phyloP scores from a whole-genome alignment of 2,797 vertebrate genomes.

The Lophotriccus pileatus region DNA sequence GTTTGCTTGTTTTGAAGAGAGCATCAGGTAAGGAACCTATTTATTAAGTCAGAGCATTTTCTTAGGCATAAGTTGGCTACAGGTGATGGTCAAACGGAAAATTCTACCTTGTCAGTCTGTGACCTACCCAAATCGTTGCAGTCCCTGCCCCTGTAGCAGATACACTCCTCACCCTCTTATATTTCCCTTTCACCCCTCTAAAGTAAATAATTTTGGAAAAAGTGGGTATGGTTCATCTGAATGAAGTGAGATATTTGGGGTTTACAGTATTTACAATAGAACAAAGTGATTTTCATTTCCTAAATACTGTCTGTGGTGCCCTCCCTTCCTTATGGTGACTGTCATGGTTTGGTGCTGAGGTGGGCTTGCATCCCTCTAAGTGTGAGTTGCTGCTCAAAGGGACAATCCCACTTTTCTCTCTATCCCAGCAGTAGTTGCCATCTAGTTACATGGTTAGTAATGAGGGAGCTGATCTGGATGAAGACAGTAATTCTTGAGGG shows the following conservation, averaged over 20 bases:
- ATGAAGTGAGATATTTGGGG: neutral
- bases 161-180: accelerated
- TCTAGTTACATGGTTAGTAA: neutral
- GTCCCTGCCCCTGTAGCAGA: neutral
- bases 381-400: neutral
- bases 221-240: neutral
- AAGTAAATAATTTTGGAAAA: neutral
- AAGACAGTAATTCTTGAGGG: accelerated
- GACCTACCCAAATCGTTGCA: neutral
- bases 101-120: neutral
- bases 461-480: neutral
- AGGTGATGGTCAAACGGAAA: neutral
- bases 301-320: neutral
- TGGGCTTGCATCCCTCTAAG: neutral
- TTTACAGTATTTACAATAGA: neutral
- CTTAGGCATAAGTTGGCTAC: neutral
- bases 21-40: neutral
- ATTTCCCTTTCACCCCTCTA: neutral
- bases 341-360: accelerated
- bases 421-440: neutral
- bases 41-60: neutral
- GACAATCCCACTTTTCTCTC: neutral
- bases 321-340: neutral
- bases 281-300: neutral
- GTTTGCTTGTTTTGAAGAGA: neutral